phyloP scores from a whole-genome alignment of 2,888 invertebrate species.

The Ypsolopha sequella region DNA sequence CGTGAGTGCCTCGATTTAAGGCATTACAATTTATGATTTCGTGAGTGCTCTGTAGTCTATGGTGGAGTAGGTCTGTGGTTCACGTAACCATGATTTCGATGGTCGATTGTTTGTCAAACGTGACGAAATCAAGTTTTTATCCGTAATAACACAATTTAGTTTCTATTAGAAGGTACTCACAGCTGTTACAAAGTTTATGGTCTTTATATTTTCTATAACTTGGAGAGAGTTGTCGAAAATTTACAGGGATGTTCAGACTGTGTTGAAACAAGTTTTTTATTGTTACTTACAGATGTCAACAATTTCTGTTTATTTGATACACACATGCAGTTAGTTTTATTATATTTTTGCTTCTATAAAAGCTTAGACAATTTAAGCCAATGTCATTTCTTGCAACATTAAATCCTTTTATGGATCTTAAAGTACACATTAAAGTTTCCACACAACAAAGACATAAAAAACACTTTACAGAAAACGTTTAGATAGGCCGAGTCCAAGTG shows the following conservation, averaged over 20 bases:
- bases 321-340: too few species aligned
- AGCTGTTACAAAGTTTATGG: not conserved
- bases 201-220: not conserved
- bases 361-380: too few species aligned
- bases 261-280: not conserved
- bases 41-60: slow-evolving; percentile 17
- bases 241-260: not conserved
- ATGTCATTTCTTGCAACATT: too few species aligned
- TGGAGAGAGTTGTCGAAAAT: not conserved
- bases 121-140: slow-evolving; percentile 16
- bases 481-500: not conserved
- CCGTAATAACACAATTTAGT: slow-evolving; percentile 6
- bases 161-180: slow-evolving; percentile 3
- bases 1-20: slow-evolving; percentile 35
- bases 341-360: too few species aligned
- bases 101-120: slow-evolving; percentile 22
- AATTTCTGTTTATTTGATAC: too few species aligned
- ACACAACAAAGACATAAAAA: slow-evolving; percentile 1
- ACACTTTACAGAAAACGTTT: not conserved
- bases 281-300: too few species aligned
- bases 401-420: too few species aligned
- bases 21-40: slow-evolving; percentile 7
- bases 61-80: slow-evolving; percentile 15
- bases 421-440: not conserved
- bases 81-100: slow-evolving; percentile 21